A percentile compares a stretch with the other conserved stretches of the same genome.
Conservation (phyloP, 2,113 vertebrate genomes). For the Chelonoidis abingdonii region DNA sequence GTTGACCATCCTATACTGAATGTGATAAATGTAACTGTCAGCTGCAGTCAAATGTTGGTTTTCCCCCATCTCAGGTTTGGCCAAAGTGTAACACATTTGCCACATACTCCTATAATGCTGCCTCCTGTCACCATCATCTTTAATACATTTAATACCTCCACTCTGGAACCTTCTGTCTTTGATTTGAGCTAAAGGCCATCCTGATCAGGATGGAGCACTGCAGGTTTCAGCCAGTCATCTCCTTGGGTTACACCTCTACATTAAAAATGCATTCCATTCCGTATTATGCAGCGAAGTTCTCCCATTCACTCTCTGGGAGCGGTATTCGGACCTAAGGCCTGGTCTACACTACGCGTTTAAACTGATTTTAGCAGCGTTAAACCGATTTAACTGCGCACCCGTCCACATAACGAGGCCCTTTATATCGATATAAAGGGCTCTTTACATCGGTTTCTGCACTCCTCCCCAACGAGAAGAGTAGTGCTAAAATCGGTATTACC, state of each 20-base stretch:
- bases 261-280: conserved; percentile 12
- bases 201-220: conserved; percentile 17
- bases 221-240: background rate
- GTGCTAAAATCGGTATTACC: no score
- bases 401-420: no score
- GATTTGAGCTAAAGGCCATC: background rate
- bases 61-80: background rate
- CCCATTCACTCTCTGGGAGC: background rate
- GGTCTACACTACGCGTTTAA: no score
- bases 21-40: background rate
- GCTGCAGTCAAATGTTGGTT: background rate
- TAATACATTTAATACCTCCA: background rate
- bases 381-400: no score
- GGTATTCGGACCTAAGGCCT: background rate
- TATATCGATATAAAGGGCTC: no score
- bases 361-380: no score
- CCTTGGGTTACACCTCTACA: background rate
- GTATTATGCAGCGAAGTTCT: background rate
- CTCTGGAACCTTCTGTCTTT: background rate
- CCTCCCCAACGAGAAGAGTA: no score
- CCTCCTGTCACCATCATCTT: background rate
- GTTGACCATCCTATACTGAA: background rate
- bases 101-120: background rate
- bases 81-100: background rate
- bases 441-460: no score